These are phyloP conservation scores for Drosophila falleni DNA, from an alignment of 2,888 invertebrate genomes.

Conservation along the genomic window DNA sequence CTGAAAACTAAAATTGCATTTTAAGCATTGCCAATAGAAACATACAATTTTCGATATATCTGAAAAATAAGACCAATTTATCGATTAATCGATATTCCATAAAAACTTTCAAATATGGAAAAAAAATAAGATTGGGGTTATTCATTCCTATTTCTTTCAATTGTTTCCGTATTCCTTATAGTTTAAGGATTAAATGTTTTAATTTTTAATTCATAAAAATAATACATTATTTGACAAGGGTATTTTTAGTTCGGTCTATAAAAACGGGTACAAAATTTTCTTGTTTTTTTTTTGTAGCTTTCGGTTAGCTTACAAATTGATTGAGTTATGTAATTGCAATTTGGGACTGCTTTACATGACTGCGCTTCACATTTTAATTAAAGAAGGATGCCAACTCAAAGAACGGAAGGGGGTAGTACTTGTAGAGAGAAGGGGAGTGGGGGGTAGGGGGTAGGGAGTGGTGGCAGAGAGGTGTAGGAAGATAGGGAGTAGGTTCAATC, in stretches of 20 bases:
- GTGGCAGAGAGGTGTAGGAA: not conserved
- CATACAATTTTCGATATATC: too few species aligned
- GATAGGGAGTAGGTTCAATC: not conserved
- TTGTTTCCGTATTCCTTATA: too few species aligned
- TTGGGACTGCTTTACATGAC: slow-evolving; percentile 66
- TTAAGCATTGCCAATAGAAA: too few species aligned
- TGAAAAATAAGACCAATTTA: too few species aligned
- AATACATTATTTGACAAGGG: not conserved
- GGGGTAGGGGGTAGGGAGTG: not conserved
- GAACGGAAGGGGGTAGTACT: not conserved
- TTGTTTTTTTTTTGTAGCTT: slow-evolving; percentile 2
- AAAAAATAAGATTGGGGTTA: too few species aligned
- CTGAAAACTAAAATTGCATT: too few species aligned
- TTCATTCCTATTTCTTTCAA: too few species aligned
- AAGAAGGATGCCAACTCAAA: slow-evolving; percentile 40
- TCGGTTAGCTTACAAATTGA: slow-evolving; percentile 78
- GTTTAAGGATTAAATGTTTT: too few species aligned
- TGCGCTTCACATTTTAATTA: slow-evolving; percentile 78
- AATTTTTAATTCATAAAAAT: not conserved
- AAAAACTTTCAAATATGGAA: too few species aligned
- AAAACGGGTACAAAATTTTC: not conserved
- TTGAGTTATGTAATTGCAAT: slow-evolving; percentile 83
- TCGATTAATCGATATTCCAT: too few species aligned
- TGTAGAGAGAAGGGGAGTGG: not conserved
- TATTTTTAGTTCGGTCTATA: not conserved